These are phyloP conservation scores for Aspidapion aeneum DNA, from an alignment of 2,888 invertebrate species.

Conservation along the genomic window DNA sequence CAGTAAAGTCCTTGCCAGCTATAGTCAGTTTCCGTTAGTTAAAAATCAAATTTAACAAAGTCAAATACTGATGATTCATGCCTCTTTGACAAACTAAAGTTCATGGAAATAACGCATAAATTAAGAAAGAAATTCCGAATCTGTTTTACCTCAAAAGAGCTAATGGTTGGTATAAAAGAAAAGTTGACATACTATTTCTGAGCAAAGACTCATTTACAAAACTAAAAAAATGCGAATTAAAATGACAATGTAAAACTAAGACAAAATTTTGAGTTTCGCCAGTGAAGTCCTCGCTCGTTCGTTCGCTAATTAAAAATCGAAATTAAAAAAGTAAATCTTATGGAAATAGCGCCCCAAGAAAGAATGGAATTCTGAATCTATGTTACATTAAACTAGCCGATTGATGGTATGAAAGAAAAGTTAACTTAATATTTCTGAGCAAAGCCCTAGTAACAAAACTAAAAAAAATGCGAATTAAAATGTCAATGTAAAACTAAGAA, in stretches of 20 bases:
- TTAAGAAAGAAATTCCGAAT: slow-evolving; percentile 30
- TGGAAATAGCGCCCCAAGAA: slow-evolving; percentile 33
- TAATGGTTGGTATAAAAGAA: slow-evolving; percentile 27
- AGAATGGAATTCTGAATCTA: slow-evolving; percentile 28
- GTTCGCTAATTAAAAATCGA: too few relatives aligned
- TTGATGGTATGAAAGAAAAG: slow-evolving; percentile 28
- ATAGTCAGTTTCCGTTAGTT: not conserved
- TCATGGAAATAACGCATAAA: slow-evolving; percentile 32
- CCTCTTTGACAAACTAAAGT: too few relatives aligned
- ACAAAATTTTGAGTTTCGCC: not conserved
- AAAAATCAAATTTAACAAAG: too few relatives aligned
- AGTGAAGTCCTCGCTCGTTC: not conserved
- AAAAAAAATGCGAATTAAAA: slow-evolving; percentile 1
- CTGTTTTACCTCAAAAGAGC: slow-evolving; percentile 28
- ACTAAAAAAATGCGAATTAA: slow-evolving; percentile 12
- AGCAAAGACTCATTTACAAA: slow-evolving; percentile 28
- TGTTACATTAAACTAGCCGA: slow-evolving; percentile 27
- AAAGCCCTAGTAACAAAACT: slow-evolving; percentile 28
- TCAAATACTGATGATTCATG: too few relatives aligned
- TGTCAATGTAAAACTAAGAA: not conserved
- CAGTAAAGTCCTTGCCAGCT: not conserved
- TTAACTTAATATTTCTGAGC: slow-evolving; percentile 29
- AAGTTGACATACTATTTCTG: slow-evolving; percentile 28
- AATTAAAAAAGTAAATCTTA: slow-evolving; percentile 22
- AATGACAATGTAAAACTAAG: not conserved